Percentiles rank a stretch among this genome's conserved stretches.
Evolutionary conservation across 2,797 vertebrate species (phyloP).

Genomic region (Chaunax sp.): DNA sequence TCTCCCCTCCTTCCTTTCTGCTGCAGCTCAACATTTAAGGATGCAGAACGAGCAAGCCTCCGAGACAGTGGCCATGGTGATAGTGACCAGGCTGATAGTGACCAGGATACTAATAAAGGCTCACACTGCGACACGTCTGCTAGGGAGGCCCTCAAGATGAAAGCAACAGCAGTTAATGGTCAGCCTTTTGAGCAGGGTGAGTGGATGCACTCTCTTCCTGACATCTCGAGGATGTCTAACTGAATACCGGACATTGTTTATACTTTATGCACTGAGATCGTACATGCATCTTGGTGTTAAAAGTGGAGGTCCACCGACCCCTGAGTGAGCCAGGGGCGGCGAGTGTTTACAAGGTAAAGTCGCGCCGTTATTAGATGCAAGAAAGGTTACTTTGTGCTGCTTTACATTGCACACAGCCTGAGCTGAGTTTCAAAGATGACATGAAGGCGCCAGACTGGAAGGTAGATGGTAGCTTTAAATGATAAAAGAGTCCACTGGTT

Average conservation of each 20-base stretch:
- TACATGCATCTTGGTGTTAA: slow-evolving; percentile 37
- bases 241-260: slow-evolving; percentile 64
- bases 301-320: slow-evolving; percentile 25
- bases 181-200: slow-evolving; percentile 97
- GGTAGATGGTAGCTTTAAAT: slow-evolving; percentile 72
- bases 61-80: slow-evolving; percentile 99
- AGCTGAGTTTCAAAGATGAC: slow-evolving; percentile 66
- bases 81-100: slow-evolving; percentile 99
- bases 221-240: slow-evolving; percentile 77
- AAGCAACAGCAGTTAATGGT: slow-evolving; percentile 96
- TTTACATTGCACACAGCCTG: slow-evolving; percentile 56
- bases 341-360: slow-evolving; percentile 38
- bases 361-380: slow-evolving; percentile 32
- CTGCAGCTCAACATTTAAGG: slow-evolving; percentile 99
- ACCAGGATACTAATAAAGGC: slow-evolving; percentile 99
- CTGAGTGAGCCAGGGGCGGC: slow-evolving; percentile 11
- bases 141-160: slow-evolving; percentile 99
- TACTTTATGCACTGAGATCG: slow-evolving; percentile 43
- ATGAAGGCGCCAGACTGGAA: slow-evolving; percentile 65
- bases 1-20: slow-evolving; percentile 63
- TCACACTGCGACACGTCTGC: slow-evolving; percentile 99
- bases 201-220: slow-evolving; percentile 70
- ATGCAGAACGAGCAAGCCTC: slow-evolving; percentile 98
- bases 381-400: slow-evolving; percentile 42
- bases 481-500: slow-evolving; percentile 78